Base-by-base conservation (phyloP, 1,140 invertebrate species). In the Lysiphlebus fabarum region DNA sequence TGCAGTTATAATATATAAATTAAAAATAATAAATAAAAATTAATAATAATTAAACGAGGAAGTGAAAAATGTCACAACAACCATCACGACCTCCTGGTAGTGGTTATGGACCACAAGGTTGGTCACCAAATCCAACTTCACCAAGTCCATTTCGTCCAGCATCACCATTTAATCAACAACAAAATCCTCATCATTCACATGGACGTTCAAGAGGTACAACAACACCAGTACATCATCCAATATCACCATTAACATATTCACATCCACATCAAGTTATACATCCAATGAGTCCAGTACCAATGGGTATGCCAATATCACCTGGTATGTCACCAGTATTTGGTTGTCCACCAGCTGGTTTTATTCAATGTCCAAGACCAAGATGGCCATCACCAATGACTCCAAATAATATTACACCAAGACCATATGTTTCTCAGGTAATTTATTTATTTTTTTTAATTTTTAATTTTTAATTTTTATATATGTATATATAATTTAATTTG, bases 301-400 rank as follows among this genome's bases (percentile, higher is more conserved):
- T 78, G 9, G 73, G 74, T 5, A 70, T 76, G 67, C 75, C 74
- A 6, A 73, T 78, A 47, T 79, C 73, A 8, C 75, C 75, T 8
- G 74, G 71, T n/a, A 72, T 77, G 62, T 79, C 74, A 43, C 77
- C 77, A 6, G 68, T 76, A 37, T 73, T 77, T 53, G 73, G 76
- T 10, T 69, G 67, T 37, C 70, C 77, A 43, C 66, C 76, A 4
- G 63, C 75, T 0, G 71, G 76, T 33, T 82, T 71, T 58, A 79
- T 81, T 36, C 81, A 82, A 17, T 86, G 86, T 64, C 86, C 86
- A 4, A 75, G 85, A 65, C 86, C 86, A 7, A 76, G 84, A 53
- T 87, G 86, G 86, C 83, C 83, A 9, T 73, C 76, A 10, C 74
- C 77, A 17, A 64, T 79, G 53, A 75, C 79, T 9, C 78, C 79